phyloP scores from a whole-genome alignment of 2,888 invertebrate genomes.

The Tipula vernalis region DNA sequence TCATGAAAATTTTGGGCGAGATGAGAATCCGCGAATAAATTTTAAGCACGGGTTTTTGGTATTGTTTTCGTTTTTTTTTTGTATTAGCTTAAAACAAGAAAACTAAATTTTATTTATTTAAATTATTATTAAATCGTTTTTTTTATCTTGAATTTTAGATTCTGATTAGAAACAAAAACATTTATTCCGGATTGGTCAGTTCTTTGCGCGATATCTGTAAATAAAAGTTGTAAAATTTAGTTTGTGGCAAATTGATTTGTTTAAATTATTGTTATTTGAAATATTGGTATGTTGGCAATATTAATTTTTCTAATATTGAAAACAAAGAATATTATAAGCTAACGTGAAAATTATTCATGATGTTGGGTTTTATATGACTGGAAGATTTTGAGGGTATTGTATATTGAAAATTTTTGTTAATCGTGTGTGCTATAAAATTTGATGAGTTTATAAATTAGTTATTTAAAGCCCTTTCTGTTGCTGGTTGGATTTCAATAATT shows the following conservation, averaged over 20 bases:
- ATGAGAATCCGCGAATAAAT: not conserved
- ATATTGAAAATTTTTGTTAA: too few species aligned
- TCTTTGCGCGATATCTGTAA: not conserved
- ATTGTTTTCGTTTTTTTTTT: not conserved
- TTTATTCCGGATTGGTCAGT: not conserved
- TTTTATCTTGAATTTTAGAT: not conserved
- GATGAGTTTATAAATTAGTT: too few species aligned
- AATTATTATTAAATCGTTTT: not conserved
- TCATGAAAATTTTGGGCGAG: not conserved
- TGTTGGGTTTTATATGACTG: too few species aligned
- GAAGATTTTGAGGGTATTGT: too few species aligned
- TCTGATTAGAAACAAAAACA: not conserved
- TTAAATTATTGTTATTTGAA: not conserved
- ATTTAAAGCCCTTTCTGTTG: too few species aligned
- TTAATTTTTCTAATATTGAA: not conserved
- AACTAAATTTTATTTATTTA: not conserved
- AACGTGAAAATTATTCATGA: too few species aligned
- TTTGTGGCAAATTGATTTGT: not conserved
- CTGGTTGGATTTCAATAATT: too few species aligned
- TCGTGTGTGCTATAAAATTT: too few species aligned
- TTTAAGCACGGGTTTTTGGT: not conserved
- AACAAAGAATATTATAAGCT: not conserved
- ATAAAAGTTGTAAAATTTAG: not conserved
- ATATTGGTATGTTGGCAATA: not conserved
- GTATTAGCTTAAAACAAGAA: not conserved